Evolutionary conservation across 2,888 invertebrate species (phyloP), one percentile per base, ranked within the genome.

Genomic region (Salticus scenicus): DNA sequence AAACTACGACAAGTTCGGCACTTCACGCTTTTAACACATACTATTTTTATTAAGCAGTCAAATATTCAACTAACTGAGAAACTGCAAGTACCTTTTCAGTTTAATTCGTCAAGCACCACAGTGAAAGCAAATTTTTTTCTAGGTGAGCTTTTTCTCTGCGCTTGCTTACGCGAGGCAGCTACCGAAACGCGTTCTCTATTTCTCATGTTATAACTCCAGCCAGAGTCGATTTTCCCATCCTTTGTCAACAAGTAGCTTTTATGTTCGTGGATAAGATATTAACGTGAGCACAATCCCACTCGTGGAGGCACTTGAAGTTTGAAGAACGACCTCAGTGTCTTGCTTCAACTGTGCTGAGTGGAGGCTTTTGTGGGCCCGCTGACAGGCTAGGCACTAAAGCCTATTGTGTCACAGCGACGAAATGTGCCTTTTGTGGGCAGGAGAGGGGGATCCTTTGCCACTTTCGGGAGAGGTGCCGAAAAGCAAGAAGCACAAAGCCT

Each of bases 291-390:
- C 67, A 73, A 74, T 80, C 57, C 37, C 67, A 57, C 42, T 72
- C 70, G 71, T 71, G 81, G n/a, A 41, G 63, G 63, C 75, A 76
- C 76, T 76, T 63, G 71, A 76, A 82, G 82, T 76, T 72, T 76
- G 82, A 76, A 76, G 82, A 76, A 76, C 63, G 51, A 66, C 51
- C 67, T 63, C 51, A 70, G 74, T 75, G 30, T 77, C 83, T 83
- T 83, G 77, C 83, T 83, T 83, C 77, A 72, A 83, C 77, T 83
- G 77, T 73, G 76, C 42, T 77, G 57, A 71, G 77, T 57, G 76
- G 83, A 69, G 77, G 73, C 76, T 41, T 67, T 83, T 77, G 78
- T 74, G 42, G 84, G 70, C 57, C 63, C 74, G 78, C 42, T 85
- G 84, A 85, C 84, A 85, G 78, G 73, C 83, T 67, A 67, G 57